Base-by-base conservation (phyloP, 2,797 vertebrate species). In the Nyctalus aviator region DNA sequence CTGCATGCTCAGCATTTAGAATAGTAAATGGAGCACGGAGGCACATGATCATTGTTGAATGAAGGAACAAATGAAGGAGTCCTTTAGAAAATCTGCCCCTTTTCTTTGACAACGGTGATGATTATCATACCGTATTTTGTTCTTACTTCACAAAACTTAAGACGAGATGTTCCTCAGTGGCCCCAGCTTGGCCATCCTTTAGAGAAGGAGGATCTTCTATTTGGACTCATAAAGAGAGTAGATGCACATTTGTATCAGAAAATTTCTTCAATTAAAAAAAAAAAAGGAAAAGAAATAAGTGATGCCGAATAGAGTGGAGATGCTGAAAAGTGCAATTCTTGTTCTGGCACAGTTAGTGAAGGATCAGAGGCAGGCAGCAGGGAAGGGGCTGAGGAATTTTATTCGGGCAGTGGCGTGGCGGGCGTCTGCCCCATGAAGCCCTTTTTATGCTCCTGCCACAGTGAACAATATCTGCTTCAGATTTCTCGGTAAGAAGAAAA, bases 401-500 rank as follows among this genome's bases (percentile, higher is more conserved):
- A 12, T 21, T 77, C n/a, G 64, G 62, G 30, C 37, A 9, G 12
- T 4, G 71, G 37, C 30, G 17, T n/a, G 35, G 9, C 11, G 35
- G 53, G 48, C 76, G 6, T 27, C 73, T 66, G 66, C 41, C 62
- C 57, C 46, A 1, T 46, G 64, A 48, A 89, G 71, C 1, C 15
- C 10, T 25, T 87, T 79, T 81, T 8, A 37, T 73, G n/a, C 27
- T 77, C 25, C 46, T 57, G 46, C 41, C 21, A 81, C 87, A 57
- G n/a, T 48, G 69, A 73, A 48, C 27, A 46, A 41, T 21, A 76
- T 73, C 88, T 84, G 30, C 73, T 95, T 88, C 50, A 84, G 21
- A 59, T 79, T 88, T 88, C 62, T 82, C 25, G 30, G 81, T 68
- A 59, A 88, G 75, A 62, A 86, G 84, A 77, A 92, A 90, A 84